A percentile compares a stretch with the other conserved stretches of the same genome.
These are phyloP conservation scores for Hyposoter dolosus DNA, from an alignment of 2,888 invertebrate species.

Conservation along the genomic window DNA sequence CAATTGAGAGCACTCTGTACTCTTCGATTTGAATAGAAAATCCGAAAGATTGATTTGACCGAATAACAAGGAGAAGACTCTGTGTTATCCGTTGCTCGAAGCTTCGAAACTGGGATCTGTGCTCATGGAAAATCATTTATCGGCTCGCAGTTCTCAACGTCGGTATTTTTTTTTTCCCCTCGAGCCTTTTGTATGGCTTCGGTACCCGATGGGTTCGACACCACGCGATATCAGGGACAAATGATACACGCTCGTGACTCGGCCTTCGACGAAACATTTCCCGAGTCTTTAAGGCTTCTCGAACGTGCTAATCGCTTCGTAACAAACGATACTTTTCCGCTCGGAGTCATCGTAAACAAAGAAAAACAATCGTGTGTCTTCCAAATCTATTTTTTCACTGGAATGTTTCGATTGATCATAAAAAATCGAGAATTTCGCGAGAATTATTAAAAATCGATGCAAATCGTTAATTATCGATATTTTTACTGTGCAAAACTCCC, in stretches of 20 bases:
- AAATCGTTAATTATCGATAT: no score
- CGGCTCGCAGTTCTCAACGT: conserved; percentile 19
- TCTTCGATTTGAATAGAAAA: conserved; percentile 2
- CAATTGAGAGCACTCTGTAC: not conserved
- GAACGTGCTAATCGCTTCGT: conserved; percentile 18
- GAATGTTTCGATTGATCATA: not conserved
- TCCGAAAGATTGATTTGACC: conserved; percentile 13
- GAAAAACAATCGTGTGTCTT: not conserved
- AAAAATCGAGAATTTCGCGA: not conserved
- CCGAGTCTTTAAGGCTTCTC: conserved; percentile 52
- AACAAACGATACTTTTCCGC: not conserved
- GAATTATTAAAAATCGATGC: not conserved
- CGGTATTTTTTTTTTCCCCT: not conserved
- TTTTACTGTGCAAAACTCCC: no score
- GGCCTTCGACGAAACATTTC: conserved; percentile 60
- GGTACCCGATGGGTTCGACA: conserved; percentile 38
- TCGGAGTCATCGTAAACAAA: not conserved
- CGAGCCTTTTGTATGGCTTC: conserved; percentile 53
- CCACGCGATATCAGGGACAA: conserved; percentile 49
- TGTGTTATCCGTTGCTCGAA: conserved; percentile 55
- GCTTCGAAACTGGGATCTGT: conserved; percentile 30
- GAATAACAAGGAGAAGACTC: conserved; percentile 15
- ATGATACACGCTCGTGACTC: conserved; percentile 52
- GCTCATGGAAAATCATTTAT: conserved; percentile 44
- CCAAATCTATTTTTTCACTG: not conserved